Percentiles rank a stretch among this genome's conserved stretches.
Conservation (phyloP, 1,140 invertebrate species). For the Drosophila arawakana region DNA sequence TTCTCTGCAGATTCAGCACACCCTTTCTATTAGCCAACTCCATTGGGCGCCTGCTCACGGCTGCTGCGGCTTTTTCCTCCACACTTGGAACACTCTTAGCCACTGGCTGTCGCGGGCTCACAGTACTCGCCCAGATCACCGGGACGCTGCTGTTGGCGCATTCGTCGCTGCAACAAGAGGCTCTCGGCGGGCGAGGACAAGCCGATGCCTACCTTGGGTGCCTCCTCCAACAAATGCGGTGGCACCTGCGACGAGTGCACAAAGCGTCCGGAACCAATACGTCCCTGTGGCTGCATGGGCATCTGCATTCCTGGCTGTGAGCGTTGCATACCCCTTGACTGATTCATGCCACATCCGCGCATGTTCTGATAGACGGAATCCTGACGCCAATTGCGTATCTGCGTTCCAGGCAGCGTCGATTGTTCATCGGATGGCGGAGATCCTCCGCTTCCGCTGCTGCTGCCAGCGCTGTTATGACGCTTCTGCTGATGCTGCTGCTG, state of each 20-base stretch:
- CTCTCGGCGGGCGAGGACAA: conserved; percentile 94
- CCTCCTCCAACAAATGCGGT: conserved; percentile 62
- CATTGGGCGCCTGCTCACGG: conserved; percentile 20
- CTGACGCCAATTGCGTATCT: conserved; percentile 80
- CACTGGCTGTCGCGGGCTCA: conserved; percentile 77
- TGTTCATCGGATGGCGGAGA: conserved; percentile 78
- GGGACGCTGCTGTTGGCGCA: conserved; percentile 64
- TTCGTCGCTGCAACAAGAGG: conserved; percentile 91
- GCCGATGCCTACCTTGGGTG: conserved; percentile 86
- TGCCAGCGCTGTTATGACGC: conserved; percentile 49
- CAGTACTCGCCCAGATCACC: conserved; percentile 69
- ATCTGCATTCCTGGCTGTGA: conserved; percentile 32
- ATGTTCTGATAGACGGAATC: conserved; percentile 70
- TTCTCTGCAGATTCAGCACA: neutral
- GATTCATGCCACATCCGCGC: conserved; percentile 64
- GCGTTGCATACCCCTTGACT: conserved; percentile 35
- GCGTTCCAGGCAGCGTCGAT: conserved; percentile 37
- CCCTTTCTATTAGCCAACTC: neutral
- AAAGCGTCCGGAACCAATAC: conserved; percentile 69
- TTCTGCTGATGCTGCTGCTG: conserved; percentile 29
- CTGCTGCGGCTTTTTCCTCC: conserved; percentile 12
- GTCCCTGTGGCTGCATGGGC: conserved; percentile 45
- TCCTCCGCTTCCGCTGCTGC: conserved; percentile 61
- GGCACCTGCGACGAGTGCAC: conserved; percentile 51
- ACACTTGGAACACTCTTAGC: conserved; percentile 43